These are phyloP conservation scores for Petrophora chlorosata DNA, from an alignment of 2,888 invertebrate species.

Conservation along the genomic window DNA sequence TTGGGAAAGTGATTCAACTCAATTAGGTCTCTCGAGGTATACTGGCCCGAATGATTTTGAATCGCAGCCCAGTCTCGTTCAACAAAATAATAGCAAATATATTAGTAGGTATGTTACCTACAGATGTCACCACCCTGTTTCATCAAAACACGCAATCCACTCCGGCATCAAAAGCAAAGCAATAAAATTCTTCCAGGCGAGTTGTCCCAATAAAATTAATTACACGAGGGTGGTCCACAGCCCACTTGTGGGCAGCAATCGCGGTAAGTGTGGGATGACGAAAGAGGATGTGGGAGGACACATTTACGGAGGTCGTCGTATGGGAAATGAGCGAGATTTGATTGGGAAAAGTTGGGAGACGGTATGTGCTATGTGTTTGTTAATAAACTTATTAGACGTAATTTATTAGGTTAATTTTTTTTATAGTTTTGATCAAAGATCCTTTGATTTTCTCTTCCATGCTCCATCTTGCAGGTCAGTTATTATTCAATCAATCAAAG, in stretches of 20 bases:
- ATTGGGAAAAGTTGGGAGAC: not conserved
- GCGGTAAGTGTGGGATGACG: conserved; percentile 61
- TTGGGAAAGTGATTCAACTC: too few species aligned
- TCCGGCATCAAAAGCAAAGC: conserved; percentile 25
- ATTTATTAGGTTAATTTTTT: too few species aligned
- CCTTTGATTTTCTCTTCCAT: too few species aligned
- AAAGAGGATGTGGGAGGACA: conserved; percentile 44
- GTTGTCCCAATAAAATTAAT: conserved; percentile 63
- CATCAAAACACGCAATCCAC: conserved; percentile 13
- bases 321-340: conserved; percentile 51
- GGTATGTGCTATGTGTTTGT: conserved; percentile 15
- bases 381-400: not conserved
- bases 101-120: conserved; percentile 4
- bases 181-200: conserved; percentile 54
- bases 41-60: too few species aligned
- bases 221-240: conserved; percentile 34
- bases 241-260: conserved; percentile 61
- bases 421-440: too few species aligned
- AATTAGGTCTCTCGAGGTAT: too few species aligned
- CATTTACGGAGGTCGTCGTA: conserved; percentile 57
- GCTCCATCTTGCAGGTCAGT: too few species aligned
- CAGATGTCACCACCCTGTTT: not conserved
- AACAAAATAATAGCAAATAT: too few species aligned
- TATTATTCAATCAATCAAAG: too few species aligned
- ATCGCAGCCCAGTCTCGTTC: too few species aligned